These are phyloP conservation scores for Toxostoma redivivum DNA, from an alignment of 2,113 vertebrate species.

Conservation along the genomic window DNA sequence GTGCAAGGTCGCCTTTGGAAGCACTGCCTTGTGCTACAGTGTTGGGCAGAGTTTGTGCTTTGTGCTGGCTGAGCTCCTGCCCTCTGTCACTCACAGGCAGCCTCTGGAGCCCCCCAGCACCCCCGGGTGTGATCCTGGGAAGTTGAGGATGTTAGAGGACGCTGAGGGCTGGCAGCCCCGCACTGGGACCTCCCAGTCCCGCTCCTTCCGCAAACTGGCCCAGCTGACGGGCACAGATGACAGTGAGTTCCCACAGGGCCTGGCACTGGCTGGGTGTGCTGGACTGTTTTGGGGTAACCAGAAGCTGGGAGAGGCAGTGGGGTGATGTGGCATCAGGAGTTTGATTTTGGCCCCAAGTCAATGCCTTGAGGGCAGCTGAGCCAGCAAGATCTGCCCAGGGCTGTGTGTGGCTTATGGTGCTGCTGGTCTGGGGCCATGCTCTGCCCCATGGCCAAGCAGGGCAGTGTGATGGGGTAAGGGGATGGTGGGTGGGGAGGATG, in stretches of 20 bases:
- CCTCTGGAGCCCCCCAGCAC: constrained; percentile 62
- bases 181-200: constrained; percentile 75
- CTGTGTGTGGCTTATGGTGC: rapidly evolving
- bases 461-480: rapidly evolving
- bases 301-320: background rate
- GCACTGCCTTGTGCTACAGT: background rate
- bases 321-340: background rate
- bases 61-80: background rate
- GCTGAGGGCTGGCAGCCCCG: constrained; percentile 92
- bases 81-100: constrained; percentile 70
- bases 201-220: constrained; percentile 6
- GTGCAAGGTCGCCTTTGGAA: background rate
- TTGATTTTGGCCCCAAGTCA: background rate
- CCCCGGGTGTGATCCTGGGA: constrained; percentile 73
- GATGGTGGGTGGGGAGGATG: rapidly evolving
- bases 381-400: rapidly evolving
- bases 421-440: rapidly evolving
- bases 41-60: background rate
- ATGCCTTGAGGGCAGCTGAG: background rate
- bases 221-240: background rate
- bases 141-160: constrained; percentile 89
- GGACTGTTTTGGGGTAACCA: background rate
- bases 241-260: constrained; percentile 76
- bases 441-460: rapidly evolving
- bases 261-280: rapidly evolving